Conservation (phyloP, 2,888 invertebrate genomes). For the Pristionchus arcanus region DNA sequence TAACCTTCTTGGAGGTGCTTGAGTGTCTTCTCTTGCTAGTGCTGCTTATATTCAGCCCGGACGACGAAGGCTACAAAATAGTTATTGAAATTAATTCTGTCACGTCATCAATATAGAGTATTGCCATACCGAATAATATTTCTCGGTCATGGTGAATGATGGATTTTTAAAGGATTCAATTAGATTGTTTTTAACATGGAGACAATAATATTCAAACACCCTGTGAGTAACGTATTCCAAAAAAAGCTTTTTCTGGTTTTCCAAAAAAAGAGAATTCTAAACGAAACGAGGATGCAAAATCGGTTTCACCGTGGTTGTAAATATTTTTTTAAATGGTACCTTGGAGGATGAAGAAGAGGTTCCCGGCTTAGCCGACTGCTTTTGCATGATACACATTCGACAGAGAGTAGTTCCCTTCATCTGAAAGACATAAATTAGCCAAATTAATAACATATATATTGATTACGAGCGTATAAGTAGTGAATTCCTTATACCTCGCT, state of each 20-base stretch:
- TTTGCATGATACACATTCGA: constrained; percentile 44
- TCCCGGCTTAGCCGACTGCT: background rate
- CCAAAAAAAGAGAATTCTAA: background rate
- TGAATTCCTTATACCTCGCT: background rate
- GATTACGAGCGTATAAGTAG: background rate
- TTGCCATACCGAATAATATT: too few species aligned
- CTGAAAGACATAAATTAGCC: background rate
- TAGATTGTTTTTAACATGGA: too few species aligned
- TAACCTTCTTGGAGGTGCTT: constrained; percentile 6
- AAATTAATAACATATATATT: background rate
- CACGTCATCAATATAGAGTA: too few species aligned
- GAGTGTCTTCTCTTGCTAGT: constrained; percentile 20
- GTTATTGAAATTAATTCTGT: background rate
- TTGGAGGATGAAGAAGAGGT: background rate
- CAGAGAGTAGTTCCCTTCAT: constrained; percentile 40
- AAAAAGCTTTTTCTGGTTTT: background rate
- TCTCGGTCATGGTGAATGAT: too few species aligned
- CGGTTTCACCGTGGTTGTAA: too few species aligned
- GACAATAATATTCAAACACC: too few species aligned
- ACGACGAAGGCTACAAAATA: background rate
- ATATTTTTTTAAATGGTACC: background rate
- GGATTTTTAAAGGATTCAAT: too few species aligned
- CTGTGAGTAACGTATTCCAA: too few species aligned
- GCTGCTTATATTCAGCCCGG: background rate
- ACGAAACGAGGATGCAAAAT: background rate